Evolutionary conservation across 2,797 vertebrate genomes (phyloP).

Genomic region (Lepidocolaptes lacrymiger): DNA sequence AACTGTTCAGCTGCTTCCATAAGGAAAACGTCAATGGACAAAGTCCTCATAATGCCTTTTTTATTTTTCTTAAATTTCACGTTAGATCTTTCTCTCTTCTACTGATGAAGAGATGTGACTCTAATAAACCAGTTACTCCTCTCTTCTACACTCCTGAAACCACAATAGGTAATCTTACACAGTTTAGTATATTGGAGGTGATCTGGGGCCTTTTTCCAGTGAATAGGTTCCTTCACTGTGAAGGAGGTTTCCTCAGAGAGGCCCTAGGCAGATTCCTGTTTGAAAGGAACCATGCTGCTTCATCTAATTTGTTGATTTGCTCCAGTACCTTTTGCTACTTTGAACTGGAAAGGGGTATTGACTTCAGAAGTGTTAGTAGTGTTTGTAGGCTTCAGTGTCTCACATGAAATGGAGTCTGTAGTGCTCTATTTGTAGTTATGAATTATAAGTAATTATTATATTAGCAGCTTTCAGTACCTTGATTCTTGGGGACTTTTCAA

Average conservation of each 20-base stretch:
- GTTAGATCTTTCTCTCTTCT: background rate
- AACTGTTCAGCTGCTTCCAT: background rate
- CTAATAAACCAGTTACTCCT: background rate
- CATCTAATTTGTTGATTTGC: background rate
- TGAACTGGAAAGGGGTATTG: background rate
- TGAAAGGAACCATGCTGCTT: background rate
- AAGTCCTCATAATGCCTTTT: background rate
- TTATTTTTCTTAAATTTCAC: background rate
- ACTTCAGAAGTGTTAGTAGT: background rate
- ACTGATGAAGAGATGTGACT: background rate
- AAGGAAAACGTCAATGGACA: background rate
- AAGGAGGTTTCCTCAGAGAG: background rate
- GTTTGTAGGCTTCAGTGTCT: background rate
- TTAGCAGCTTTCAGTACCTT: background rate
- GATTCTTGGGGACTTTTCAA: background rate
- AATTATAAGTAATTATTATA: background rate
- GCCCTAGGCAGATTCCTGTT: background rate
- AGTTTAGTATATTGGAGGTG: background rate
- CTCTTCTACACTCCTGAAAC: background rate
- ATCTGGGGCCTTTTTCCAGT: background rate
- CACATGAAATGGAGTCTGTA: background rate
- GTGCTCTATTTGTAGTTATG: background rate
- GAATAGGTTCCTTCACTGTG: background rate
- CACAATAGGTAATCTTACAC: background rate
- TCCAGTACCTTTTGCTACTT: background rate